Evolutionary conservation across 2,888 invertebrate genomes (phyloP), one percentile per base, ranked within the genome.

Genomic region (Keiferia lycopersicella): DNA sequence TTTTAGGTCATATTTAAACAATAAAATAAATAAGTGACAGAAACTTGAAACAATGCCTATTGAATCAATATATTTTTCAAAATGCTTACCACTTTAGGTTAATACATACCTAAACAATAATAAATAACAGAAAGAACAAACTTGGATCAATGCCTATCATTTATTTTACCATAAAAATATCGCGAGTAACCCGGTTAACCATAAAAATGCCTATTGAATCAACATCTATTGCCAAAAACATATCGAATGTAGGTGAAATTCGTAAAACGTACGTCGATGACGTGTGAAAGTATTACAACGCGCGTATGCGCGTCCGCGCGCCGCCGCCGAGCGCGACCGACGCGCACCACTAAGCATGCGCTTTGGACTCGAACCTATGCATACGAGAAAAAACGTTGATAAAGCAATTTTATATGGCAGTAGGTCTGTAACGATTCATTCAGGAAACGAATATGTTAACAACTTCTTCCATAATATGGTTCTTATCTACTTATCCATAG

Each of bases 211-310:
- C 2, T n/a, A n/a, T n/a, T n/a, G n/a, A 51, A 22, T 20, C 3
- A 51, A 20, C 16, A 22, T 51, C 20, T 2, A 56, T 30, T 56
- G 26, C 56, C 48, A 11, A 61, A 61, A 61, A 10, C 30, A 50
- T 30, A 73, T 68, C 65, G 75, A 74, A 86, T 81, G 79, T 84
- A 77, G 85, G 84, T 84, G 82, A 86, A 86, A 87, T 78, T 62
- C 34, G 39, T 53, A 20, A 51, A 74, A 76, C 68, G 71, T 66
- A 70, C 78, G 74, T 68, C 71, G 67, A 70, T 75, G 74, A 79
- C 80, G 86, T 83, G 87, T 85, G 88, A 89, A 88, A 88, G 87
- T 86, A 83, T 73, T 78, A 69, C 65, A 73, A 72, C 68, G 68
- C 72, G 77, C 75, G 76, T 73, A 67, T 66, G 74, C 66, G 72